Base-by-base conservation (phyloP, 2,888 invertebrate genomes). In the Cenopis cana region DNA sequence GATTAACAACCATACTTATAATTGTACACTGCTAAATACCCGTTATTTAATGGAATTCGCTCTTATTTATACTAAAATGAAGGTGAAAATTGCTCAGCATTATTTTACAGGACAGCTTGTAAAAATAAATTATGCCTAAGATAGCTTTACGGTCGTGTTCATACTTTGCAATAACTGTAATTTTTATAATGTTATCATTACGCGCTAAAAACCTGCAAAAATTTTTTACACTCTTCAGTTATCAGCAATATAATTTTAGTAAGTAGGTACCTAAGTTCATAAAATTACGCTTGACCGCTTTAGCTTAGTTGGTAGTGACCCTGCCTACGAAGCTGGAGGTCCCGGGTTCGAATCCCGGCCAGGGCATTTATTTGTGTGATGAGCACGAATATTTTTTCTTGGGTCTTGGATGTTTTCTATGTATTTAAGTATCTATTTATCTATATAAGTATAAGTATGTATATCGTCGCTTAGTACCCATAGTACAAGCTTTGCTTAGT, bases 1-100 rank as follows among this genome's bases (percentile, higher is more conserved):
- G 3, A 50, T 54, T 64, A 54, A 61, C n/a, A 49, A 4, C 36
- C 14, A 18, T 24, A 38, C n/a, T 52, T 20, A 18, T 50, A 66
- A 56, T 56, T 29, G 41, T 14, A 14, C 56, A 49, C 4, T 2
- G 8, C 14, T 61, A 50, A 49, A 61, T 29, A 11, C 17, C 6
- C 1, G 17, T 29, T 12, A 50, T 12, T 33, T 17, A 17, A n/a
- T n/a, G n/a, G n/a, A 41, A 29, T 2, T 2, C 17, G 12, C 12
- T 50, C 18, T 18, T 61, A 61, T 49, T 33, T 5, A 10, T 9
- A 3, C 10, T 0, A 0, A 2, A 6, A 20, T n/a, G 46, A 46
- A 17, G 14, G 5, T 10, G 18, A 56, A 46, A 56, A 33, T 49
- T 9, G 14, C 14, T 56, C 10, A 6, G 54, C 17, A 12, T 41